phyloP scores from a whole-genome alignment of 2,113 vertebrate species.

The Megalops atlanticus region DNA sequence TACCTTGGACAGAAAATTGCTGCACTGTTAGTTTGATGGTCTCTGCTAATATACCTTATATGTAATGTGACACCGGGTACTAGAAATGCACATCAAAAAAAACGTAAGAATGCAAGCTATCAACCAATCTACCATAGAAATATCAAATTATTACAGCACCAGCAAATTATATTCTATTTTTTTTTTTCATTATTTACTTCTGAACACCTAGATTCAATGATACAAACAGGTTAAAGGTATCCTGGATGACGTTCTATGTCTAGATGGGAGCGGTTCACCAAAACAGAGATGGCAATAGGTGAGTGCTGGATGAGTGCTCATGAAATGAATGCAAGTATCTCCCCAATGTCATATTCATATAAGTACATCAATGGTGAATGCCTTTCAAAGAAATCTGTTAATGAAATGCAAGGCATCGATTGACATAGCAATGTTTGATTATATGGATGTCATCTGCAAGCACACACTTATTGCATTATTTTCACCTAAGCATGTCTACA shows the following conservation, averaged over 20 bases:
- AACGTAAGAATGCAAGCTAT: too few relatives aligned
- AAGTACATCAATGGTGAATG: constrained; percentile 1
- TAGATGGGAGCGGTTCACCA: not conserved
- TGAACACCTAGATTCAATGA: too few relatives aligned
- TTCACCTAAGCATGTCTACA: not conserved
- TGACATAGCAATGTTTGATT: not conserved
- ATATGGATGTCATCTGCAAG: not conserved
- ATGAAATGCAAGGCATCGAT: not conserved
- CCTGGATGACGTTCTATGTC: not conserved
- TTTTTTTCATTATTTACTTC: too few relatives aligned
- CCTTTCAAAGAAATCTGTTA: not conserved
- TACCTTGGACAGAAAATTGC: too few relatives aligned
- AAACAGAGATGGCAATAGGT: not conserved
- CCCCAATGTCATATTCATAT: constrained; percentile 2
- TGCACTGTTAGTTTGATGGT: too few relatives aligned
- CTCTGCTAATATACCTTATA: not conserved
- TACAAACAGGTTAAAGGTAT: too few relatives aligned
- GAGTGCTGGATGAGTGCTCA: not conserved
- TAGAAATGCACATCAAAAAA: not conserved
- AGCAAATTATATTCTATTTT: not conserved
- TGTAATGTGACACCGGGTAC: not conserved
- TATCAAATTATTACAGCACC: not conserved
- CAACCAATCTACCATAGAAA: too few relatives aligned
- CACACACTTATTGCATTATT: not conserved
- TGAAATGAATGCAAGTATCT: not conserved